phyloP scores from a whole-genome alignment of 2,888 invertebrate genomes.

The Lepidocyrtinus sp. region DNA sequence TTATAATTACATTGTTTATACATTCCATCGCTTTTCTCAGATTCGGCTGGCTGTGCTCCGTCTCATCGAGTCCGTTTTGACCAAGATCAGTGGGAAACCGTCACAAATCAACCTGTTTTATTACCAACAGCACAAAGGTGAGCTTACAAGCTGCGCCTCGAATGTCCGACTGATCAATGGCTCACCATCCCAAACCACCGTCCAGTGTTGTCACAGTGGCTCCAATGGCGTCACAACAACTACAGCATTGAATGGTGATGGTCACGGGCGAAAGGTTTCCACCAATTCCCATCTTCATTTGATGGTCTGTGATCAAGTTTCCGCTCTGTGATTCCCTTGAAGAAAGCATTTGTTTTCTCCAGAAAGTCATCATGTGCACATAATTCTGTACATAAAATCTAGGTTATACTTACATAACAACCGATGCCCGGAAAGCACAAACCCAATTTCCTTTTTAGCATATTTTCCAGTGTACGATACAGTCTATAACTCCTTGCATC shows the following conservation, averaged over 20 bases:
- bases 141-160: constrained; percentile 71
- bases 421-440: no score
- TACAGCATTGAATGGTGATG: constrained; percentile 44
- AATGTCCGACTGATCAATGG: constrained; percentile 71
- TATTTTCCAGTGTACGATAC: no score
- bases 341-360: neutral
- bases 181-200: constrained; percentile 70
- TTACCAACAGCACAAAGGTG: constrained; percentile 68
- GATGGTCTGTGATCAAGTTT: constrained; percentile 68
- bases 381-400: constrained; percentile 15
- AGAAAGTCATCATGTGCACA: neutral
- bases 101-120: constrained; percentile 65
- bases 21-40: constrained; percentile 49
- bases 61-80: constrained; percentile 75
- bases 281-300: constrained; percentile 62
- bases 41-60: constrained; percentile 76
- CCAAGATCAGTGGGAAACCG: constrained; percentile 69
- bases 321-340: constrained; percentile 60
- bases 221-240: constrained; percentile 32
- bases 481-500: no score
- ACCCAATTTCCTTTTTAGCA: no score
- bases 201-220: constrained; percentile 64
- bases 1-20: neutral
- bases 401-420: no score
- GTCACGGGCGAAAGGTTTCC: constrained; percentile 56